Base-by-base conservation (phyloP, 2,113 vertebrate genomes). In the Cynocephalus volans region DNA sequence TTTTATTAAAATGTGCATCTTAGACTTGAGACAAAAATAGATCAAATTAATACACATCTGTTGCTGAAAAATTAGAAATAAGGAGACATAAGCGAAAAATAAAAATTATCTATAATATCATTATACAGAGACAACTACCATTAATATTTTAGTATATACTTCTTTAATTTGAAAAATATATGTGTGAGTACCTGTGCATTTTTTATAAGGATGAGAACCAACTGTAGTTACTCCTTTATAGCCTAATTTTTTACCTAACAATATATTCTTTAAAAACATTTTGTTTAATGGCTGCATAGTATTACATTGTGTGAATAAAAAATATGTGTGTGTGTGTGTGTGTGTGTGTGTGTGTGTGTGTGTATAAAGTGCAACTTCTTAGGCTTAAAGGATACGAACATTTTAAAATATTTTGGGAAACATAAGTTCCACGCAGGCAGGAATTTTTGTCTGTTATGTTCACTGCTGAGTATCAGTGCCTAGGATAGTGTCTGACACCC, bases 381-480 rank as follows among this genome's bases (percentile, higher is more conserved):
- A 52, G 18, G 15, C 62, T 81, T 91, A 87, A 91, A 18, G 41
- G 28, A 36, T 80, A 67, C 65, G 24, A 75, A 54, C 2, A 50
- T 73, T 88, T 80, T 91, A 36, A 80, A 96, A 52, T 58, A 79
- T 56, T 86, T 62, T 80, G 31, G 76, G 95, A 93, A 83, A 48
- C 33, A 23, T 79, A 95, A 81, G 5, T 56, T 88, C 41, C 3
- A 56, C 33, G 28, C 10, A 91, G 58, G 86, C 52, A 60, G 15
- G 81, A 19, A 90, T 88, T 93, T 96, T 62, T 88, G 3, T 84
- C 50, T 88, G 14, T 85, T 85, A 88, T 94, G 26, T 90, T 96
- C 41, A 77, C 26, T 76, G 45, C 26, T 95, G 36, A 95, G 65
- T 92, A 90, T 45, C 48, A 79, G 13, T 48, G 21, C 17, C 19